Percentiles rank a stretch among this genome's conserved stretches.
Evolutionary conservation across 2,888 invertebrate species (phyloP).

Genomic region (Buathra laborator): DNA sequence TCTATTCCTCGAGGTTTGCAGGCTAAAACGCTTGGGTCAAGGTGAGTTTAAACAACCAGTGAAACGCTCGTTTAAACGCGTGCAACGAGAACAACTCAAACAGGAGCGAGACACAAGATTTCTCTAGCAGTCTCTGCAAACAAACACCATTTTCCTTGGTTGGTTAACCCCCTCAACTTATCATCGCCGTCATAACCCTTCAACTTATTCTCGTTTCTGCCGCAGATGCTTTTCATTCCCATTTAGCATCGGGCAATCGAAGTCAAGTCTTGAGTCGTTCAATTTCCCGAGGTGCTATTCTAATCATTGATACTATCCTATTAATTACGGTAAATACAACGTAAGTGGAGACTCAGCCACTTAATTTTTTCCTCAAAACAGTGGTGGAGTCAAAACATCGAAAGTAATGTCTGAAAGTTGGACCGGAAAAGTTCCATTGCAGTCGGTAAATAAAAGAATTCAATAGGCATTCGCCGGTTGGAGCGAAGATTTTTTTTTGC

Average conservation of each 20-base stretch:
- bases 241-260: neutral
- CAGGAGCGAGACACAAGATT: slow-evolving; percentile 10
- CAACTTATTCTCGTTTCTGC: slow-evolving; percentile 12
- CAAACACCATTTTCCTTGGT: slow-evolving; percentile 46
- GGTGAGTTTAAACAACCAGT: slow-evolving; percentile 51
- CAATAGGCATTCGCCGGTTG: too few relatives aligned
- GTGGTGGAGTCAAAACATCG: too few relatives aligned
- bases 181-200: neutral
- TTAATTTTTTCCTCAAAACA: neutral
- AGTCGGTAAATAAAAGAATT: too few relatives aligned
- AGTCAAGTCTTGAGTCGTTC: slow-evolving; percentile 26
- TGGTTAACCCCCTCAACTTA: neutral
- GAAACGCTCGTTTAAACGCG: slow-evolving; percentile 54
- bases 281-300: slow-evolving; percentile 41
- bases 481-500: too few relatives aligned
- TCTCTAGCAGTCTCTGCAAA: slow-evolving; percentile 16
- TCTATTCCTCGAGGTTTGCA: neutral
- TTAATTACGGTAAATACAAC: slow-evolving; percentile 46
- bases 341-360: slow-evolving; percentile 1
- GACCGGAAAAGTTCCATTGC: too few relatives aligned
- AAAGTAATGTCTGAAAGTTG: too few relatives aligned
- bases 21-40: slow-evolving; percentile 24
- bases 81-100: slow-evolving; percentile 38
- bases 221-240: neutral
- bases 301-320: slow-evolving; percentile 42